Evolutionary conservation across 2,113 vertebrate species (phyloP).

Genomic region (Myotis lucifugus): DNA sequence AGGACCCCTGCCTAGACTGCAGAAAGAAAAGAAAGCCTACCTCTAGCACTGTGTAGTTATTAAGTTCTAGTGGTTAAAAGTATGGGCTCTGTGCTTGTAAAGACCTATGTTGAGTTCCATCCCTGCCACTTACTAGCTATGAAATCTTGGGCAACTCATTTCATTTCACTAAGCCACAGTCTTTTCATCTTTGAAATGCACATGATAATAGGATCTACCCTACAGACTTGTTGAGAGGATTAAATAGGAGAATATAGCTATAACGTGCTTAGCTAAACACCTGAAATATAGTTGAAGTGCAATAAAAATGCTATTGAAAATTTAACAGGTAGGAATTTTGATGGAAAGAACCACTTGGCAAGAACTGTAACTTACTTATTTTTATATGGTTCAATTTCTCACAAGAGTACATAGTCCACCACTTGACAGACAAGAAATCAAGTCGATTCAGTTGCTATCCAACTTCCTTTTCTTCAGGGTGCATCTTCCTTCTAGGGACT

Average conservation of each 20-base stretch:
- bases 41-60: neutral
- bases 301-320: neutral
- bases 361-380: neutral
- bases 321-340: neutral
- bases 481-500: neutral
- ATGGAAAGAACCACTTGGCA: neutral
- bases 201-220: neutral
- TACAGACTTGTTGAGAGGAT: neutral
- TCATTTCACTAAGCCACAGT: neutral
- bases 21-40: neutral
- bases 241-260: neutral
- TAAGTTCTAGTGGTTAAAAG: neutral
- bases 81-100: neutral
- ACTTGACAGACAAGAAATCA: neutral
- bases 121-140: neutral
- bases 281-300: neutral
- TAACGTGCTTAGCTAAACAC: neutral
- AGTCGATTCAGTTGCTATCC: neutral
- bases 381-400: neutral
- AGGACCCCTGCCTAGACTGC: neutral
- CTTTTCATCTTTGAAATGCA: neutral
- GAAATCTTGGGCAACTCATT: neutral
- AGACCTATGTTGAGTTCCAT: neutral
- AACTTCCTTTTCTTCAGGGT: neutral
- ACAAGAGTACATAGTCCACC: neutral